Conservation (phyloP, 2,888 invertebrate species). For the Imbricaverruca yamaguchii region DNA sequence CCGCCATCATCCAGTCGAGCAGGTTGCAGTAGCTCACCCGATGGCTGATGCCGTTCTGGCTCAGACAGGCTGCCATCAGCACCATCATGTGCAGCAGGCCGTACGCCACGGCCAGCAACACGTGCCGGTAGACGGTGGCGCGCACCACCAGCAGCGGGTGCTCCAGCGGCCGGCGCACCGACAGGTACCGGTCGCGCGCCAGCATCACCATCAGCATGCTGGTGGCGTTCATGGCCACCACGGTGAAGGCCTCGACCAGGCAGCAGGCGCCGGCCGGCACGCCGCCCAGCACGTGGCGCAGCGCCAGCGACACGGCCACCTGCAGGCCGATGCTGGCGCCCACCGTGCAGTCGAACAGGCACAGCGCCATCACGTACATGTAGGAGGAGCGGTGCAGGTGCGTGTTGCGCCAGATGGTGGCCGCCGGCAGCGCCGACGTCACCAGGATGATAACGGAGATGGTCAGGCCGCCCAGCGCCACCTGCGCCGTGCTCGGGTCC, state of each 20-base stretch:
- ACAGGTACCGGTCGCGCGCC: background rate
- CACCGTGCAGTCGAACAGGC: background rate
- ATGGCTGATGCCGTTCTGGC: background rate
- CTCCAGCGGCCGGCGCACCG: background rate
- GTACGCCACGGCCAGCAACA: background rate
- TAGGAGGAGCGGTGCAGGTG: background rate
- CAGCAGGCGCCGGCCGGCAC: background rate
- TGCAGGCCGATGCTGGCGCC: background rate
- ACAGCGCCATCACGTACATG: background rate
- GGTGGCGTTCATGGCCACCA: background rate
- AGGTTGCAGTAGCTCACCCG: background rate
- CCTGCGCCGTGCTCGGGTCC: no score
- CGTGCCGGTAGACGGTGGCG: background rate
- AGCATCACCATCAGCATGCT: background rate
- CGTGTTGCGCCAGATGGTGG: background rate
- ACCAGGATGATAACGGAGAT: background rate
- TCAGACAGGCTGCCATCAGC: background rate
- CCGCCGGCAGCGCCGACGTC: background rate
- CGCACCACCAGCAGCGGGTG: background rate
- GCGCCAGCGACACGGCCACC: background rate
- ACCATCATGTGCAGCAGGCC: background rate
- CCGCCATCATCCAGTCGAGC: background rate
- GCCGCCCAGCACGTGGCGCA: background rate
- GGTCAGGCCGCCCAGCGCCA: background rate
- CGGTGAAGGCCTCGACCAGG: background rate